Conservation (phyloP, 2,113 vertebrate genomes). For the Brachyhypopomus gauderio region DNA sequence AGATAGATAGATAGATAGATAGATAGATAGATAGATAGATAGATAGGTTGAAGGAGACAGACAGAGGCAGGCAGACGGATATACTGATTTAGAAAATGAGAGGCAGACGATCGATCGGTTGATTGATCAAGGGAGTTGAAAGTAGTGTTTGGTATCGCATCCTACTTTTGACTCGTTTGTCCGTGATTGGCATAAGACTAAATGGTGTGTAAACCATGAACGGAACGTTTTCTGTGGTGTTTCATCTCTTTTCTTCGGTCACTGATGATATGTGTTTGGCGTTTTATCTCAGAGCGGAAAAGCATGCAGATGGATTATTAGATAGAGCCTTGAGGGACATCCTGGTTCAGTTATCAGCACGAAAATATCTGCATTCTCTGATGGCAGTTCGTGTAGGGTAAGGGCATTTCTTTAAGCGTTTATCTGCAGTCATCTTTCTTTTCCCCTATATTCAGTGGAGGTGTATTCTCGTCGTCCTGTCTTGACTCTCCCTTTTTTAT, state of each 20-base stretch:
- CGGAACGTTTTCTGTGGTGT: conserved; percentile 40
- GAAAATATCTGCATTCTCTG: conserved; percentile 92
- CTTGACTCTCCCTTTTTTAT: neutral
- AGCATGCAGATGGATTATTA: conserved; percentile 90
- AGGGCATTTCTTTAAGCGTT: conserved; percentile 77
- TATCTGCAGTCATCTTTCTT: conserved; percentile 64
- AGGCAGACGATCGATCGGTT: conserved; percentile 11
- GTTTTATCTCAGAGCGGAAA: conserved; percentile 81
- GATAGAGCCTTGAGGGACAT: conserved; percentile 94
- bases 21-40: conserved; percentile 3
- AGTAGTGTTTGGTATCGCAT: neutral
- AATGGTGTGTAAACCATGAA: conserved; percentile 3
- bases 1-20: conserved; percentile 11
- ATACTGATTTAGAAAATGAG: neutral
- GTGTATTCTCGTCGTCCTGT: conserved; percentile 32
- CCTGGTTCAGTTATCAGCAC: conserved; percentile 90
- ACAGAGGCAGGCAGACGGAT: conserved; percentile 16
- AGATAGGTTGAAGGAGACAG: neutral
- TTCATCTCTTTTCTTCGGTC: conserved; percentile 49
- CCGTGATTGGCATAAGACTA: conserved; percentile 20
- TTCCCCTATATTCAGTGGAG: neutral
- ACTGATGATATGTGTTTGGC: conserved; percentile 72
- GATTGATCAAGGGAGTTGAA: conserved; percentile 14
- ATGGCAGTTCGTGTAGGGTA: conserved; percentile 92
- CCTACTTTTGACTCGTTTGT: conserved; percentile 4